A percentile compares a stretch with the other conserved stretches of the same genome.
Conservation (phyloP, 2,888 invertebrate species). For the Drosophila sordidapex region DNA sequence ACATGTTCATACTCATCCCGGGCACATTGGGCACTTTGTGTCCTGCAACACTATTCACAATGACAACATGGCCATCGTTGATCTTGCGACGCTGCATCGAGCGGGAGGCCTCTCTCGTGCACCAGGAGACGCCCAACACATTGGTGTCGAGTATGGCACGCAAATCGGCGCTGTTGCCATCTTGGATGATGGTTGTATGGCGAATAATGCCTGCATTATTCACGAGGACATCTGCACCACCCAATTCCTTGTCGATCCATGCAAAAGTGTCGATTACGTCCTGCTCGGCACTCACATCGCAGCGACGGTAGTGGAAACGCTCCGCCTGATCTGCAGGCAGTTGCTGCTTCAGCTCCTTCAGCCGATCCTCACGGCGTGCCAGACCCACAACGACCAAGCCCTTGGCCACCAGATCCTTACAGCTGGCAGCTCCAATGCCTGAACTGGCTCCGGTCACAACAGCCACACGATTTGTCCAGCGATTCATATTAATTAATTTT, state of each 20-base stretch:
- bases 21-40: conserved; percentile 82
- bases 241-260: conserved; percentile 85
- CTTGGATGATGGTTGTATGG: conserved; percentile 7
- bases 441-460: conserved; percentile 88
- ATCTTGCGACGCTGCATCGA: conserved; percentile 85
- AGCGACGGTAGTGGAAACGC: conserved; percentile 83
- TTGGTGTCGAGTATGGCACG: conserved; percentile 85
- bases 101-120: conserved; percentile 85
- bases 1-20: conserved; percentile 70
- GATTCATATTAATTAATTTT: conserved; percentile 85
- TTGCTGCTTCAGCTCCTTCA: conserved; percentile 75
- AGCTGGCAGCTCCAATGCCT: conserved; percentile 86
- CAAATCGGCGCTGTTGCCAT: conserved; percentile 68
- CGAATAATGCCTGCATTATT: conserved; percentile 86
- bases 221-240: conserved; percentile 87
- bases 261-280: conserved; percentile 86
- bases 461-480: conserved; percentile 87
- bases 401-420: conserved; percentile 83
- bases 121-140: conserved; percentile 84
- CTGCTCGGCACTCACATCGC: conserved; percentile 86
- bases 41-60: conserved; percentile 85
- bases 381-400: conserved; percentile 87
- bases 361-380: conserved; percentile 85
- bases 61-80: conserved; percentile 86
- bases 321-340: conserved; percentile 65